These are phyloP conservation scores for Trissolcus basalis DNA, from an alignment of 1,140 invertebrate species.

Conservation along the genomic window DNA sequence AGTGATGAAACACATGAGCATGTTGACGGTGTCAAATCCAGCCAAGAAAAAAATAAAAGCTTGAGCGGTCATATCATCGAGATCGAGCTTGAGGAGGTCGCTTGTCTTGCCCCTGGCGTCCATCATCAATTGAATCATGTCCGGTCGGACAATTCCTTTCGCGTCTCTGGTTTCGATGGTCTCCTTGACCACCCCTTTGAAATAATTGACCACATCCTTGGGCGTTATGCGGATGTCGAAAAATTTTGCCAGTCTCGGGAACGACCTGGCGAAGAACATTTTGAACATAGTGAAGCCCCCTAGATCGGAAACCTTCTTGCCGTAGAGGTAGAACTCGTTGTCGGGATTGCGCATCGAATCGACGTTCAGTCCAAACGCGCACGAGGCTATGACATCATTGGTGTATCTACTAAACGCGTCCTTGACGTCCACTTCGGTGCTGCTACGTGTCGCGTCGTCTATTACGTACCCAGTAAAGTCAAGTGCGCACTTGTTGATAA, in stretches of 20 bases:
- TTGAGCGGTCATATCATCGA: neutral
- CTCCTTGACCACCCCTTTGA: slow-evolving; percentile 67
- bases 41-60: neutral
- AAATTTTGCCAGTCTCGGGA: slow-evolving; percentile 23
- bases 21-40: neutral
- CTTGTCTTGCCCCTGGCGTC: slow-evolving; percentile 61
- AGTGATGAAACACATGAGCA: neutral
- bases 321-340: slow-evolving; percentile 9
- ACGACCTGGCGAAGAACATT: slow-evolving; percentile 15
- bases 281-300: slow-evolving; percentile 67
- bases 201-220: slow-evolving; percentile 57
- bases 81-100: neutral
- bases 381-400: slow-evolving; percentile 16
- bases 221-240: slow-evolving; percentile 49
- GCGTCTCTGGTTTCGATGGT: slow-evolving; percentile 74
- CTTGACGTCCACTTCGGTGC: slow-evolving; percentile 13
- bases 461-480: slow-evolving; percentile 7
- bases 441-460: neutral
- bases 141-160: slow-evolving; percentile 72
- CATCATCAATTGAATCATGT: slow-evolving; percentile 77
- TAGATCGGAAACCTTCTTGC: neutral
- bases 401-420: slow-evolving; percentile 22
- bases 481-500: slow-evolving; percentile 61
- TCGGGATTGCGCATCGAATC: slow-evolving; percentile 12
- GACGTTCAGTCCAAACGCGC: slow-evolving; percentile 18